Base-by-base conservation (phyloP, 2,888 invertebrate species). In the Venusia cambrica region DNA sequence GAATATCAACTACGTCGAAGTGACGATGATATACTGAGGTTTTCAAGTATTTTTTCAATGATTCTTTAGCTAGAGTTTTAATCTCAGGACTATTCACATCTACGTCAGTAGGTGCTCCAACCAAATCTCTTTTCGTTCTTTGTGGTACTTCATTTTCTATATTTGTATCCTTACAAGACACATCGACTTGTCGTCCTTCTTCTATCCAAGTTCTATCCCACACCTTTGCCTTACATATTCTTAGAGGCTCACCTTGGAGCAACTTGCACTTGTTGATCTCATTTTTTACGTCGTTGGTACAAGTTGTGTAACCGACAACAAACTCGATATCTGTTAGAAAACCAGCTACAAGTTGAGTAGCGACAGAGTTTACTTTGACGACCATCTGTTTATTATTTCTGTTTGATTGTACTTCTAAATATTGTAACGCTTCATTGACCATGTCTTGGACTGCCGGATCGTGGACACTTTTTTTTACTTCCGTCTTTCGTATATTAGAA, bases 201-300 rank as follows among this genome's bases (percentile, higher is more conserved):
- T 88, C 76, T 28, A 89, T 44, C 91, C 91, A 92, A 2, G 89
- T 87, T 51, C 85, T 78, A 26, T 90, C 88, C 91, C 90, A 91
- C 22, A 83, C 57, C 49, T 73, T 56, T 1, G 65, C 73, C 40
- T 58, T 57, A 44, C 83, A 85, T 22, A 47, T 52, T 20, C 70
- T 61, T 8, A 74, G 24, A 11, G 60, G 59, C 55, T 73, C 67
- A 22, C 60, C 59, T 33, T 62, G 49, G 30, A 75, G 43, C 12
- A 80, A 41, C 38, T 68, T 53, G 45, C 84, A 81, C 28, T 45
- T 48, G 10, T 54, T 55, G 6, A 56, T 36, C 36, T 63, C 54
- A 18, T 51, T 16, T 15, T 56, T 51, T 14, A 54, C 56, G 46
- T 66, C 63, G 50, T 83, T 88, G 4, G 67, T 56, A 48, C 91